These are phyloP conservation scores for Habrosyne pyritoides DNA, from an alignment of 2,888 invertebrate species.

Conservation along the genomic window DNA sequence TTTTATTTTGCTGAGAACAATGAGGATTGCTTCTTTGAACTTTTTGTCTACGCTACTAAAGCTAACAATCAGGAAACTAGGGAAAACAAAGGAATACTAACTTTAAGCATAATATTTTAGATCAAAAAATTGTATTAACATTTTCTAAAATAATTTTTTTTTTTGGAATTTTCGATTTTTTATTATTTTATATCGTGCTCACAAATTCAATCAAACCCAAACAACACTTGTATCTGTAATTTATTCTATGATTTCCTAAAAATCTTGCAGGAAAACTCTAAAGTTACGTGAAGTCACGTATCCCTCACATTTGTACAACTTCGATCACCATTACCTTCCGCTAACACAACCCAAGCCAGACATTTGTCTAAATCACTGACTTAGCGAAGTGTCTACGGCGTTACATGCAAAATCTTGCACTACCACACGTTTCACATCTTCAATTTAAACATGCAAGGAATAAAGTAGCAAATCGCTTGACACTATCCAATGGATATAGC, in stretches of 20 bases:
- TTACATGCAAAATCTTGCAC: conserved; percentile 1
- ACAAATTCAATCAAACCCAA: too few species aligned
- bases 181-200: too few species aligned
- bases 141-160: too few species aligned
- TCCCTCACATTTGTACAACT: conserved; percentile 2
- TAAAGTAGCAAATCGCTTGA: neutral
- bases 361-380: conserved; percentile 4
- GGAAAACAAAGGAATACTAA: too few species aligned
- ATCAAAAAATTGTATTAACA: too few species aligned
- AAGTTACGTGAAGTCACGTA: neutral
- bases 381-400: conserved; percentile 1
- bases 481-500: neutral
- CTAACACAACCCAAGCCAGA: neutral
- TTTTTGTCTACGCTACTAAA: neutral
- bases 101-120: too few species aligned
- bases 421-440: neutral
- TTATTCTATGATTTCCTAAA: too few species aligned
- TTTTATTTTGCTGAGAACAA: neutral
- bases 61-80: too few species aligned
- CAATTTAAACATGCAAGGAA: neutral
- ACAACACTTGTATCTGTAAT: too few species aligned
- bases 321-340: neutral
- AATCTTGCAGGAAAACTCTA: neutral
- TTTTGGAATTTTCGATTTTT: too few species aligned
- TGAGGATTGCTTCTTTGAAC: neutral